Evolutionary conservation across 2,797 vertebrate species (phyloP).

Genomic region (Sebastes matsubarae): DNA sequence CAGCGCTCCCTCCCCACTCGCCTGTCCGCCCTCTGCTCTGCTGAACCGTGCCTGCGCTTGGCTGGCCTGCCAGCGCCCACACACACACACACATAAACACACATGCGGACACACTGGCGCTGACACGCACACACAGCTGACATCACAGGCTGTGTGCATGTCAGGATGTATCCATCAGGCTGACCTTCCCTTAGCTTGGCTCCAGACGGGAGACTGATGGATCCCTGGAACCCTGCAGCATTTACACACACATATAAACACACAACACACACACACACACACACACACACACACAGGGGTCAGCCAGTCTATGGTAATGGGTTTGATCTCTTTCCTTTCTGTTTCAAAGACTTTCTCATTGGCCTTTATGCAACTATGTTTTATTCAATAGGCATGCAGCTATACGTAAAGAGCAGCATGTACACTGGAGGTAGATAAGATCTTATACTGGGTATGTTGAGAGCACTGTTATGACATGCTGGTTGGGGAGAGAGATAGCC

Average conservation of each 20-base stretch:
- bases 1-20: conserved; percentile 51
- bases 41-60: conserved; percentile 44
- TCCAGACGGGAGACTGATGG: conserved; percentile 75
- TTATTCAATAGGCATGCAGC: conserved; percentile 41
- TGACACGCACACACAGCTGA: conserved; percentile 65
- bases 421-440: conserved; percentile 36
- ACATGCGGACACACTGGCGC: conserved; percentile 10
- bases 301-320: conserved; percentile 35
- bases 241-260: conserved; percentile 10
- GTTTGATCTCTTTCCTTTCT: conserved; percentile 50
- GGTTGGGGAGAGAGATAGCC: conserved; percentile 2
- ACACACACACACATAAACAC: conserved; percentile 21
- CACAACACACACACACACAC: conserved; percentile 30
- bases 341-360: conserved; percentile 45
- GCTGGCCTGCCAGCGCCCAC: conserved; percentile 22
- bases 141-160: conserved; percentile 80
- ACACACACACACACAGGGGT: conserved; percentile 4
- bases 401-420: conserved; percentile 11
- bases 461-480: conserved; percentile 23
- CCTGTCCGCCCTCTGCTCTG: conserved; percentile 68
- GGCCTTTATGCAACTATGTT: conserved; percentile 36
- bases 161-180: conserved; percentile 84
- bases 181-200: conserved; percentile 81
- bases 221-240: conserved; percentile 67
- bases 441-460: neutral